These are phyloP conservation scores for Siderastrea radians DNA, from an alignment of 92 coral and sea anemone genomes.

Conservation along the genomic window DNA sequence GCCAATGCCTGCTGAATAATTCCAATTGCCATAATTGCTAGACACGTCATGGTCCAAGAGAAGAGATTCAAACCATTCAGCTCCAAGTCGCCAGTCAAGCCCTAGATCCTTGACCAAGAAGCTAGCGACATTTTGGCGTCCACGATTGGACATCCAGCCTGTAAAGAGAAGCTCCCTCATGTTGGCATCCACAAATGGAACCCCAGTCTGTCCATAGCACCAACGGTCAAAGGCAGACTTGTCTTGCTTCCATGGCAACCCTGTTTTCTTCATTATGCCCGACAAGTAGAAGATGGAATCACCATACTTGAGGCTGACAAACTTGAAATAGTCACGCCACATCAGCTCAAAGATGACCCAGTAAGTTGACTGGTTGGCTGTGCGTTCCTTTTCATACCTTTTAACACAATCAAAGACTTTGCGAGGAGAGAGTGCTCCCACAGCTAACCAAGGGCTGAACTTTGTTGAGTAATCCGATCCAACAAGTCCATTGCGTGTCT, in stretches of 20 bases:
- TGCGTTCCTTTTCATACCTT: conserved; percentile 53
- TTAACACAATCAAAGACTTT: conserved; percentile 55
- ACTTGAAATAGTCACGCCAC: conserved; percentile 81
- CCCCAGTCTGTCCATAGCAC: conserved; percentile 72
- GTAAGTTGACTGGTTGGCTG: conserved; percentile 74
- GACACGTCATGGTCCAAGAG: conserved; percentile 75
- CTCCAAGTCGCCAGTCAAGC: conserved; percentile 77
- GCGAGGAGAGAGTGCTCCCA: conserved; percentile 70
- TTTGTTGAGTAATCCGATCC: conserved; percentile 75
- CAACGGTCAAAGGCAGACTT: conserved; percentile 51
- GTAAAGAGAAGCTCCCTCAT: conserved; percentile 74
- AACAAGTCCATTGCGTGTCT: conserved; percentile 74
- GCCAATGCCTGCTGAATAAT: conserved; percentile 79
- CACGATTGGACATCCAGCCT: conserved; percentile 82
- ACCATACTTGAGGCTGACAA: conserved; percentile 71
- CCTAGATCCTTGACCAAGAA: conserved; percentile 70
- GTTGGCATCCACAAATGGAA: conserved; percentile 81
- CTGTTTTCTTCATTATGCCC: conserved; percentile 59
- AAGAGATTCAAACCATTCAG: conserved; percentile 80
- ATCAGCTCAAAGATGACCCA: conserved; percentile 78
- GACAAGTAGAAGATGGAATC: conserved; percentile 62
- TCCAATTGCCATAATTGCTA: conserved; percentile 84
- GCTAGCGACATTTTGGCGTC: conserved; percentile 79
- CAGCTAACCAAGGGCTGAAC: conserved; percentile 76
- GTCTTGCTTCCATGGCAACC: conserved; percentile 64